These are phyloP conservation scores for Corythornis cristatus DNA, from an alignment of 2,113 vertebrate genomes.

Conservation along the genomic window DNA sequence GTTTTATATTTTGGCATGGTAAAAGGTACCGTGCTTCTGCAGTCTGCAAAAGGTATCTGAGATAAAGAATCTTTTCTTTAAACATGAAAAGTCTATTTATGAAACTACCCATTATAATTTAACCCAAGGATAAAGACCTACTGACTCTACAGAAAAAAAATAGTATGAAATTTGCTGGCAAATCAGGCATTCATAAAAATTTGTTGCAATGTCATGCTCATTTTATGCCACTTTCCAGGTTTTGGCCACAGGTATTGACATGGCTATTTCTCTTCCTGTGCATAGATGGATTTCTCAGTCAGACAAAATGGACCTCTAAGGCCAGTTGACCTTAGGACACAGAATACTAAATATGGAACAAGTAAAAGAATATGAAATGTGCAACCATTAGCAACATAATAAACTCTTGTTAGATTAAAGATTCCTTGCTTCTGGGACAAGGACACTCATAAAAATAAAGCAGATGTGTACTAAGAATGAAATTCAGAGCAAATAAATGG, in stretches of 20 bases:
- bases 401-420: background rate
- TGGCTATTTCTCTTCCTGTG: background rate
- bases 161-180: too few species aligned
- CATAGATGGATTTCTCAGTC: background rate
- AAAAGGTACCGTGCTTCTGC: background rate
- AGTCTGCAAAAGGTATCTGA: background rate
- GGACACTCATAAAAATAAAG: background rate
- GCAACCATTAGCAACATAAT: background rate
- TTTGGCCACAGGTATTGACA: background rate
- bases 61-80: background rate
- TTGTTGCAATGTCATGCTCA: background rate
- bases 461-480: background rate
- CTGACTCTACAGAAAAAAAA: too few species aligned
- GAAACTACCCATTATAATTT: too few species aligned
- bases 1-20: background rate
- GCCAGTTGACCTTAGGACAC: background rate
- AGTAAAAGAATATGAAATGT: conserved; percentile 8
- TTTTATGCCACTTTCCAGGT: background rate
- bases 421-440: background rate
- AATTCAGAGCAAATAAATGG: conserved; percentile 1
- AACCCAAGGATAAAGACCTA: too few species aligned
- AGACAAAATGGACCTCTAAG: background rate
- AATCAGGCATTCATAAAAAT: background rate
- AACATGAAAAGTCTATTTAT: too few species aligned
- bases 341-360: background rate